Evolutionary conservation across 2,797 vertebrate genomes (phyloP), one percentile per base, ranked within the genome.

Genomic region (Danionella dracula): DNA sequence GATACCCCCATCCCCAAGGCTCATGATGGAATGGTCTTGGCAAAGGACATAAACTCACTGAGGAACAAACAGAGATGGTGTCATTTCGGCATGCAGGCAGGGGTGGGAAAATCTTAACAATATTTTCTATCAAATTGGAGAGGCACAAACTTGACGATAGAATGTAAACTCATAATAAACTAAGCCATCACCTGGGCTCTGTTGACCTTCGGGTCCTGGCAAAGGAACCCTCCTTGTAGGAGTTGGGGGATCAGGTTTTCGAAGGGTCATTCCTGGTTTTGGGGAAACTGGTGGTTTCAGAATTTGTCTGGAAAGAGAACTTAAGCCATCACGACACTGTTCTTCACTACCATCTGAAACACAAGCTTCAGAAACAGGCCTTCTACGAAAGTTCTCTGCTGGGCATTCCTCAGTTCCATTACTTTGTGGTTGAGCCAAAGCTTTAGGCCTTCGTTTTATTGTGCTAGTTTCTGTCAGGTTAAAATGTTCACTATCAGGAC

Each of bases 211-310:
- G 0, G 93, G 93, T 19, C 93, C 91, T 0, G 93, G 92, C 70
- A 95, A 85, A 4, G 92, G 91, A 70, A 90, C 92, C 81, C 90
- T 94, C 76, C 92, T 93, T 17, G 91, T 79, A 1, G 94, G 91
- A 0, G 90, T 90, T 0, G 89, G 89, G 0, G 91, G 93, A 6
- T 94, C 92, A 0, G 82, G 83, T 59, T 90, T 93, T 55, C 73
- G 55, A 40, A 62, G 83, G 4, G 86, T 82, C 16, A 92, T 72
- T 27, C 91, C 78, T 0, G 95, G 96, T 82, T 97, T 98, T 45
- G 94, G 92, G 5, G 96, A 96, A 34, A 96, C 92, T 0, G 93
- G 92, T 0, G 95, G 95, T 79, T 92, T 98, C 75, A 89, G 78
- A 1, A 83, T 88, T 79, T 90, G 93, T 77, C 91, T 88, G 35